Evolutionary conservation across 1,140 invertebrate species (phyloP), one percentile per base, ranked within the genome.

Genomic region (Pogonomyrmex californicus): DNA sequence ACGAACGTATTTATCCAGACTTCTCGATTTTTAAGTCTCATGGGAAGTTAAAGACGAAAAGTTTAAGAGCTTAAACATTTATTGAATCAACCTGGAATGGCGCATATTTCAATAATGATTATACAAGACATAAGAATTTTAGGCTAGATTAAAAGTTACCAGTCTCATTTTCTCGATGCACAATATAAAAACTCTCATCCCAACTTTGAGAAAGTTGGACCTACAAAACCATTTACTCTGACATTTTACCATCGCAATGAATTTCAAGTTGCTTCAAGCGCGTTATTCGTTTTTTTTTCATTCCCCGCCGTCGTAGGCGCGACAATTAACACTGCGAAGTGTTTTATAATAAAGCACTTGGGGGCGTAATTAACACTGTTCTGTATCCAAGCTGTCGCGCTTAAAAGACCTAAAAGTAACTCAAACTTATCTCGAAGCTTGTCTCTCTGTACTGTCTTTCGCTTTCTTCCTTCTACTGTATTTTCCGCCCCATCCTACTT

Each of bases 341-440:
- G 63, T 76, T 75, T 83, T 65, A 88, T 86, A 88, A 90, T 79
- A 88, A 91, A 91, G 86, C 85, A 90, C 66, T 83, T 73, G 79
- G 6, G 71, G 66, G 82, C 82, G 58, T 91, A 90, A 90, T 91
- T 90, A 91, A 90, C 82, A 78, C 58, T 86, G 63, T 60, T 36
- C 73, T 49, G 77, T 71, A 75, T 88, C 77, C 68, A 60, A 54
- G 62, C 30, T 60, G 65, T 44, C 63, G 54, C 60, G 73, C 51
- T 90, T 78, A 75, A 90, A 90, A 90, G 83, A 90, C 47, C 66
- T 90, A 70, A 91, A 85, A 91, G 83, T 88, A 90, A 86, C 83
- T 75, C 65, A 68, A 65, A 83, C 90, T 91, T 88, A 87, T 88
- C 86, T 62, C 36, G 60, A 87, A 82, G 68, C 83, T 81, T 49